Evolutionary conservation across 2,888 invertebrate species (phyloP), one percentile per base, ranked within the genome.

Genomic region (Caprella mutica): DNA sequence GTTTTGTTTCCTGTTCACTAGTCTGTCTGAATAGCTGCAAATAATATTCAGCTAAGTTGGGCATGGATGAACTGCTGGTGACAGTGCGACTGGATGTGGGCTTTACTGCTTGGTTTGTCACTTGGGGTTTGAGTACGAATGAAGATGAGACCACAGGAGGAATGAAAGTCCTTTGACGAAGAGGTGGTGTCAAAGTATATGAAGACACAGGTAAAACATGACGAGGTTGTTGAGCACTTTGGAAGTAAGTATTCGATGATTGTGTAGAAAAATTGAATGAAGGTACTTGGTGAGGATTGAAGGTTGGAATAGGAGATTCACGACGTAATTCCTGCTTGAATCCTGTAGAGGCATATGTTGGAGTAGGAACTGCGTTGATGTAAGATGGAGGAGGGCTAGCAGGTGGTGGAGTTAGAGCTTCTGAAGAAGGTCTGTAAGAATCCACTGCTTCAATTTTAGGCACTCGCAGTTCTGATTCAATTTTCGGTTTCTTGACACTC

Each of bases 11-110:
- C 8, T 51, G 51, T 38, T 63, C 63, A 12, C 56, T 56, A 23
- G 63, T 63, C 12, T 52, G 39, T 23, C 55, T 53, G 52, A 63
- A 63, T 26, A 63, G 48, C 57, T 63, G 63, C 17, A 63, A 55
- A 55, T 63, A 63, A 53, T 63, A 63, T 52, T 63, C 62, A 14
- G 63, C 63, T 8, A 63, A 29, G 52, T 56, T 43, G 8, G 61
- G 61, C 17, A 63, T 29, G 1, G 29, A 30, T 14, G 48, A n/a
- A 2, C 33, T 30, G 3, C 48, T 27, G 3, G 48, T 33, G 17
- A 17, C 14, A 2, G 38, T 24, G 17, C 24, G 24, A 24, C 40
- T 38, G 23, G 38, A 14, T 1, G n/a, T 9, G 12, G 26, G 43
- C 8, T 5, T 4, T 3, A n/a, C n/a, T 17, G 44, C 5, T 4